Base-by-base conservation (phyloP, 1,140 invertebrate genomes). In the Drosophila miranda region DNA sequence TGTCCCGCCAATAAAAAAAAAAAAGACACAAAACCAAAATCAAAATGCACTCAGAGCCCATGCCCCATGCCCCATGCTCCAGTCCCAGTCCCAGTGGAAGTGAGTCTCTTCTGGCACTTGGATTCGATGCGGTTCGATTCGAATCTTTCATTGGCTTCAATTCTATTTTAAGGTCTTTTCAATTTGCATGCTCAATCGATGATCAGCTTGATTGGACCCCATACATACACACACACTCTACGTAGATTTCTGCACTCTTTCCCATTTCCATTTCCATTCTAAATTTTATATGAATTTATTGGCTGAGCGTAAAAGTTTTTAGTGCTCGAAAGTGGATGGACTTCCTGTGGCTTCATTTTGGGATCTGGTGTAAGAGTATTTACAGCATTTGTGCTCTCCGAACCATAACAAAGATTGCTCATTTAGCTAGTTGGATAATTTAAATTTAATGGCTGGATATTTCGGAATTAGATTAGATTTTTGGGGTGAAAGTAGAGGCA, bases 131-230 rank as follows among this genome's bases (percentile, higher is more conserved):
- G 56, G 53, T 67, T 43, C 62, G 68, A 63, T 70, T 58, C 43
- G 61, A 76, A 28, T 38, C 41, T 46, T 86, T 84, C 59, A 84
- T 84, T 84, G 81, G 64, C 61, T 81, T 86, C 75, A 87, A 87
- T 87, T 87, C 75, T 78, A 78, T 87, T 87, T 87, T 63, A 72
- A 87, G 83, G 82, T 82, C 82, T 87, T 87, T 87, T 87, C 75
- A 87, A 87, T 87, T 87, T 81, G 83, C 75, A 78, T 61, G 53
- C 55, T 34, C 57, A 71, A 78, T 78, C 71, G 62, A 74, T 61
- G 58, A 66, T 63, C 54, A 60, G 14, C 30, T 53, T 84, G 72
- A 76, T 82, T 78, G 79, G 48, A 13, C 26, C 42, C 11, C 11
- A 38, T 13, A 38, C 34, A 13, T 13, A 34, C 7, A 26, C 23